A percentile compares a stretch with the other conserved stretches of the same genome.
Evolutionary conservation across 30 jellyfish, hydroid and myxozoan species (phyloP).

Genomic region (Aurelia aurita complex sp. Pacific): DNA sequence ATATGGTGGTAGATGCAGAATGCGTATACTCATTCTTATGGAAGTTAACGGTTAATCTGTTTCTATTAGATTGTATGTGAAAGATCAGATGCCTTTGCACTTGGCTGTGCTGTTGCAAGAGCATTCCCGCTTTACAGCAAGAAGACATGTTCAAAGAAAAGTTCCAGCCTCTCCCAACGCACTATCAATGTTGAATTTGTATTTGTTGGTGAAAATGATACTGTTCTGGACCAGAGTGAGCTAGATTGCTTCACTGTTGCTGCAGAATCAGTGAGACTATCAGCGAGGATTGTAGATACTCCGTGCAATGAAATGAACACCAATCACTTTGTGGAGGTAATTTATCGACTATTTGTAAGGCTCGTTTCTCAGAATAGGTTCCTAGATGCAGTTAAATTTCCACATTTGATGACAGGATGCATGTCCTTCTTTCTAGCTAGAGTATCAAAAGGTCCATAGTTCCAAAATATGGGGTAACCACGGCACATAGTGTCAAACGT

Average conservation of each 20-base stretch:
- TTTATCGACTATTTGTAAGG: not conserved
- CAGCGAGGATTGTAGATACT: conserved; percentile 92
- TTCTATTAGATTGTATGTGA: conserved; percentile 81
- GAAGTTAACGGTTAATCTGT: not conserved
- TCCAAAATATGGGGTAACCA: no score
- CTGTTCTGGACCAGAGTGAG: conserved; percentile 55
- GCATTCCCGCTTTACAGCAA: conserved; percentile 76
- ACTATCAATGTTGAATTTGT: conserved; percentile 67
- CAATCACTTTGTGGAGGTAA: conserved; percentile 83
- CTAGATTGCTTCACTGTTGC: conserved; percentile 62
- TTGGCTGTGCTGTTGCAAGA: conserved; percentile 89
- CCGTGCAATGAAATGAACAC: conserved; percentile 96
- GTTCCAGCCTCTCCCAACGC: not conserved
- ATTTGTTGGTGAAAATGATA: conserved; percentile 71
- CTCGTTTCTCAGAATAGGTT: no score
- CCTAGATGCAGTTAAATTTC: no score
- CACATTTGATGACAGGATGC: no score
- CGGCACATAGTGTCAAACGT: no score
- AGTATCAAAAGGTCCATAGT: no score
- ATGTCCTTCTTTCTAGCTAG: no score
- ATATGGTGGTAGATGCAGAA: not conserved
- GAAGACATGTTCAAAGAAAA: conserved; percentile 41
- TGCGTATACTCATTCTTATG: not conserved
- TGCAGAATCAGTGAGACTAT: conserved; percentile 84
- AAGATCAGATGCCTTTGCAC: conserved; percentile 80